These are phyloP conservation scores for Yponomeuta plumbellus DNA, from an alignment of 2,888 invertebrate genomes.

Conservation along the genomic window DNA sequence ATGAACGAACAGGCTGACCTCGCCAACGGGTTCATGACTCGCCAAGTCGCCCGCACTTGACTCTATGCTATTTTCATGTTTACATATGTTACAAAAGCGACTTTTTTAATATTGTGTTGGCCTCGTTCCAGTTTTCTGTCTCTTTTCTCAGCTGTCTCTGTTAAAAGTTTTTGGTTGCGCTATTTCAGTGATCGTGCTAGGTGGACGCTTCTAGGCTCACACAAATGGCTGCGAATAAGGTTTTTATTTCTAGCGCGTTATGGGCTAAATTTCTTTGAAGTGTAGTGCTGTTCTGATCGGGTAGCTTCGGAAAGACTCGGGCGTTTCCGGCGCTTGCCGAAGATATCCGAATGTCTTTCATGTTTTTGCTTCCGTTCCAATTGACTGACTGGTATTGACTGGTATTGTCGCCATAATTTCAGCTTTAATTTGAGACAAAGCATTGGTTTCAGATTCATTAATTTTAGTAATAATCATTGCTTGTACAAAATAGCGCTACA, in stretches of 20 bases:
- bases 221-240: constrained; percentile 1
- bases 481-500: neutral
- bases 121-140: neutral
- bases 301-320: neutral
- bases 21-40: no score
- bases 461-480: neutral
- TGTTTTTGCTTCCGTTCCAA: neutral
- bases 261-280: neutral
- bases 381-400: neutral
- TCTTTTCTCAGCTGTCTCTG: neutral
- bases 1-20: no score
- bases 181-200: neutral
- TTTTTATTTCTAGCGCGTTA: neutral
- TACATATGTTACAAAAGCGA: no score
- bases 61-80: no score
- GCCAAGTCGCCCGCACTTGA: no score
- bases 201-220: neutral
- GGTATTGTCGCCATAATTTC: neutral
- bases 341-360: neutral
- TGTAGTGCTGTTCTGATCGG: neutral
- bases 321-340: neutral
- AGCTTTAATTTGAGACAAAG: neutral
- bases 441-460: neutral
- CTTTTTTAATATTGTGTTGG: no score
- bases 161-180: neutral